phyloP scores from a whole-genome alignment of 2,888 invertebrate species.

The Sylvicola fuscatus region DNA sequence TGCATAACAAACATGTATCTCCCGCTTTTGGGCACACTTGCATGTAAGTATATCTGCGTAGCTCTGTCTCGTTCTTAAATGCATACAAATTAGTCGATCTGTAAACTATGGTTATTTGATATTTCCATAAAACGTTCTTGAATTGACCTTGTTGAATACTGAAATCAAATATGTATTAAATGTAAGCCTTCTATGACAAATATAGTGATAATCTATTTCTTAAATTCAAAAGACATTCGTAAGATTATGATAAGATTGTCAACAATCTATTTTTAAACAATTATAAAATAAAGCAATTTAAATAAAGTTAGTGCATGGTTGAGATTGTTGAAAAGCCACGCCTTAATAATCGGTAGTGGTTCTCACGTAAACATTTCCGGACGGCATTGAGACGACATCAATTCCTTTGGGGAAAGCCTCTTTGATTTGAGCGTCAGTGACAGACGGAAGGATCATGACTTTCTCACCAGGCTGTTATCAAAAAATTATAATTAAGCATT shows the following conservation, averaged over 20 bases:
- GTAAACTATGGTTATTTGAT: no score
- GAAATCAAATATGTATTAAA: no score
- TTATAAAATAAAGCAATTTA: background rate
- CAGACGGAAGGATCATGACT: conserved; percentile 59
- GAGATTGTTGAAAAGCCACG: background rate
- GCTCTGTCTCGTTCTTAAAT: no score
- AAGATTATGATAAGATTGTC: background rate
- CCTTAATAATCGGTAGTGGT: conserved; percentile 42
- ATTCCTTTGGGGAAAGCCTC: conserved; percentile 48
- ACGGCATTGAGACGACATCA: conserved; percentile 49
- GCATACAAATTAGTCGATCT: no score
- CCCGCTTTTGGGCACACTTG: no score
- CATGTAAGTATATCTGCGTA: no score
- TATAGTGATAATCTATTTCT: no score
- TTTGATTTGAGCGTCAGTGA: conserved; percentile 41
- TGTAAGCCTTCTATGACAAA: no score
- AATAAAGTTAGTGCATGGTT: background rate
- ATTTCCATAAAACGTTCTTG: no score
- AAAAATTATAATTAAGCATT: background rate
- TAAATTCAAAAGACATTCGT: background rate
- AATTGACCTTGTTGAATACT: no score
- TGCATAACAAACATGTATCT: no score
- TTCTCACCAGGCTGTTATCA: conserved; percentile 43
- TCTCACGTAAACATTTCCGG: conserved; percentile 53
- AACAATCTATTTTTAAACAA: background rate